phyloP scores from a whole-genome alignment of 2,113 vertebrate genomes.

The Nerophis ophidion region DNA sequence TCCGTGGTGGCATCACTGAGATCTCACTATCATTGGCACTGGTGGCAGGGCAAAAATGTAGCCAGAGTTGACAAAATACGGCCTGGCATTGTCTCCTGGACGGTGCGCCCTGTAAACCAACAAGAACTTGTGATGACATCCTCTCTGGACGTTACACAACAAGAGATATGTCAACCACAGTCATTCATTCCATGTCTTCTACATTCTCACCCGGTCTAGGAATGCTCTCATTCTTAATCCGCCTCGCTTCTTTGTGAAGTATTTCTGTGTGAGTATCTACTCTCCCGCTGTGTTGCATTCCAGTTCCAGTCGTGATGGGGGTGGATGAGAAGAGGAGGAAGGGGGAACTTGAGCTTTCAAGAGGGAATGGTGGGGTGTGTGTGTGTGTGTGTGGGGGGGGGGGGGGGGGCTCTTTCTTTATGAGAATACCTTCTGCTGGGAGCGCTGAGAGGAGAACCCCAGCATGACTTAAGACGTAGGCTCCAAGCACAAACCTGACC shows the following conservation, averaged over 20 bases:
- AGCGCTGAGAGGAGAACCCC: slow-evolving; percentile 69
- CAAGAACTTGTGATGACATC: slow-evolving; percentile 8
- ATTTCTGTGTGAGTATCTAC: slow-evolving; percentile 55
- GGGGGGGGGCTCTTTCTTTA: slow-evolving; percentile 74
- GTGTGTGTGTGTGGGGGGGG: too few species aligned
- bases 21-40: slow-evolving; percentile 94
- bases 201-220: slow-evolving; percentile 33
- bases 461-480: slow-evolving; percentile 70
- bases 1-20: slow-evolving; percentile 91
- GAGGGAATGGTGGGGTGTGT: slow-evolving; percentile 35
- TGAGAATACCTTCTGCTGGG: slow-evolving; percentile 68
- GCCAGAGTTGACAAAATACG: slow-evolving; percentile 85
- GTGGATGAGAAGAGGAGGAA: slow-evolving; percentile 59
- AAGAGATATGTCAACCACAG: slow-evolving; percentile 45
- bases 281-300: slow-evolving; percentile 75
- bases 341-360: slow-evolving; percentile 66
- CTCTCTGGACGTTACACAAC: slow-evolving; percentile 50
- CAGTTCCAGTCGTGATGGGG: slow-evolving; percentile 68
- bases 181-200: not conserved
- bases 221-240: slow-evolving; percentile 38
- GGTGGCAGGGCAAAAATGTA: slow-evolving; percentile 86
- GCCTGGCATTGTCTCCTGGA: slow-evolving; percentile 78
- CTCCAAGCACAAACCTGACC: slow-evolving; percentile 67
- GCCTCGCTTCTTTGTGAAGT: slow-evolving; percentile 48
- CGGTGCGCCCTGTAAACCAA: slow-evolving; percentile 75